Base-by-base conservation (phyloP, 2,888 invertebrate genomes). In the Ischnus inquisitorius region DNA sequence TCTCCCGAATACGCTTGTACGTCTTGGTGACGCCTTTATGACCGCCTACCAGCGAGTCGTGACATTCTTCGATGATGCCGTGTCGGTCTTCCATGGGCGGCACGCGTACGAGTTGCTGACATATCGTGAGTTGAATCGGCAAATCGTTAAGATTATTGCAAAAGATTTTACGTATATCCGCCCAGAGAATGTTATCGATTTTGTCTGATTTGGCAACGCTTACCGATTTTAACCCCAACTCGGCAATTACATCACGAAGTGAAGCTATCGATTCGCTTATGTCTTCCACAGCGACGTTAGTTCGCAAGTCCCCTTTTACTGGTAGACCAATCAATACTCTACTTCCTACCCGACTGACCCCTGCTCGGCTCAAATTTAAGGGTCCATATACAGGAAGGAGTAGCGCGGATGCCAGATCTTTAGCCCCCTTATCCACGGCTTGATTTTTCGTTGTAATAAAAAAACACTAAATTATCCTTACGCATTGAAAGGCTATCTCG, bases 401-500 rank as follows among this genome's bases (percentile, higher is more conserved):
- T 14, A n/a, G 2, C 1, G 16, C 25, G 2, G 46, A 8, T 12
- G 46, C 48, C 3, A 78, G 16, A 5, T 79, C 75, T 14, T 34
- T 65, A 2, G 79, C 78, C 19, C 81, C 81, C 39, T 69, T 75
- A 46, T 84, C 84, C 3, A 71, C 25, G 4, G 74, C 34, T 46
- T 84, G 78, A 10, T 43, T 60, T 41, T 60, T 60, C 0, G 67
- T 67, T 1, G 81, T 81, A 14, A 82, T 19, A 5, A 84, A 82
- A 48, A 2, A 75, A 54, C 8, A 74, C 75, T 0, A 77, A 10
- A 16, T 84, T 84, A 8, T 78, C 82, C 10, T 48, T 76, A 14
- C 68, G 67, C 79, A 79, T 85, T 3, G 71, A 62, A 0, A 82
- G 39, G 28, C 64, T 72, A 19, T 85, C 76, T 5, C 84, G 22